Conservation (phyloP, 2,888 invertebrate species). For the Sycophila texana region DNA sequence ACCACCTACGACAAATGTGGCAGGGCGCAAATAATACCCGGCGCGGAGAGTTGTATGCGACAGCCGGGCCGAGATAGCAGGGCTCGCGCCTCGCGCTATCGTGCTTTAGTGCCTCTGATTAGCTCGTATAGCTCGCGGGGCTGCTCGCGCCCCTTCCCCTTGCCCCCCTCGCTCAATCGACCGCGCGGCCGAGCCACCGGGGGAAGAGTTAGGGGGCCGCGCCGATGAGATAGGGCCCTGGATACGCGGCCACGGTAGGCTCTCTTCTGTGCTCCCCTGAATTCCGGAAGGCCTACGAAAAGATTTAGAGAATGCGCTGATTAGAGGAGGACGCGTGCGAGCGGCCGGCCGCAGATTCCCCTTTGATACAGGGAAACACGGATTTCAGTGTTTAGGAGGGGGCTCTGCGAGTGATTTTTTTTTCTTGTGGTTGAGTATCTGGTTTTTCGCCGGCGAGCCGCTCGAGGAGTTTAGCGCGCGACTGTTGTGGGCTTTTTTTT, state of each 20-base stretch:
- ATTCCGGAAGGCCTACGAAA: conserved; percentile 54
- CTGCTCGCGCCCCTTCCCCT: background rate
- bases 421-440: background rate
- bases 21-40: conserved; percentile 64
- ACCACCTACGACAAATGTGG: conserved; percentile 74
- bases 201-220: conserved; percentile 22
- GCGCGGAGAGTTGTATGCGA: conserved; percentile 51
- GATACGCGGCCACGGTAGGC: conserved; percentile 5
- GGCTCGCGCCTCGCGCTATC: conserved; percentile 69
- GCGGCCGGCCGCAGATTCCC: conserved; percentile 32
- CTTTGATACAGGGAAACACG: conserved; percentile 54
- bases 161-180: background rate
- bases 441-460: background rate
- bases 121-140: conserved; percentile 60
- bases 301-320: conserved; percentile 57
- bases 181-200: background rate
- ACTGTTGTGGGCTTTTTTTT: background rate
- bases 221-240: conserved; percentile 25
- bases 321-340: conserved; percentile 32
- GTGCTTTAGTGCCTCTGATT: conserved; percentile 74
- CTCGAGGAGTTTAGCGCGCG: conserved; percentile 4
- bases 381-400: conserved; percentile 48
- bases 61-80: conserved; percentile 68
- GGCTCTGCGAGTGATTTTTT: background rate
- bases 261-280: conserved; percentile 32